These are phyloP conservation scores for Chelonus insularis DNA, from an alignment of 1,140 invertebrate species.

Conservation along the genomic window DNA sequence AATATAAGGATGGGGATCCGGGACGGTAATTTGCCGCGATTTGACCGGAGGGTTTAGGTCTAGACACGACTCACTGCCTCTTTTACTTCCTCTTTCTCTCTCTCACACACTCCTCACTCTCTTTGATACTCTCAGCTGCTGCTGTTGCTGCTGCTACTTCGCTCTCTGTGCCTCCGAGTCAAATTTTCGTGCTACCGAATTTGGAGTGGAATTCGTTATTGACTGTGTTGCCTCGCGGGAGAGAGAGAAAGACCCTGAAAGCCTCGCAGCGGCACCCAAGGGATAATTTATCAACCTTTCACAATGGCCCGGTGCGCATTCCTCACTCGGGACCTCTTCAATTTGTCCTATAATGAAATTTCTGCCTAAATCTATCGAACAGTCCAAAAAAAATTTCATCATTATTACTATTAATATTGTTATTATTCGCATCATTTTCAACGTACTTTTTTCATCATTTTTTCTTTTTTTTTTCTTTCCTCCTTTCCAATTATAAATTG, in stretches of 20 bases:
- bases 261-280: neutral
- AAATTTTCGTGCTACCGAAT: constrained; percentile 47
- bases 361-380: neutral
- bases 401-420: neutral
- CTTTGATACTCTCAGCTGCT: neutral
- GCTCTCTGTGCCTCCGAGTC: constrained; percentile 32
- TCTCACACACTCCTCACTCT: neutral
- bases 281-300: constrained; percentile 11
- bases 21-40: constrained; percentile 46
- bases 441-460: neutral
- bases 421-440: neutral
- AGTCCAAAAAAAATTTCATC: neutral
- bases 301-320: constrained; percentile 10
- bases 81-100: constrained; percentile 10
- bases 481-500: no score
- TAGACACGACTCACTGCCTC: constrained; percentile 32
- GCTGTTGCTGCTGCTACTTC: neutral
- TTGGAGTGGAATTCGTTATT: constrained; percentile 38
- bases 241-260: neutral
- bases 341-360: constrained; percentile 18
- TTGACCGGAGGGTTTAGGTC: constrained; percentile 44
- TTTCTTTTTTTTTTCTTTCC: no score
- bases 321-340: constrained; percentile 16
- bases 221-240: constrained; percentile 3
- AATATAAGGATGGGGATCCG: constrained; percentile 40